Conservation (phyloP, 2,888 invertebrate species). For the Eristalis arbustorum region DNA sequence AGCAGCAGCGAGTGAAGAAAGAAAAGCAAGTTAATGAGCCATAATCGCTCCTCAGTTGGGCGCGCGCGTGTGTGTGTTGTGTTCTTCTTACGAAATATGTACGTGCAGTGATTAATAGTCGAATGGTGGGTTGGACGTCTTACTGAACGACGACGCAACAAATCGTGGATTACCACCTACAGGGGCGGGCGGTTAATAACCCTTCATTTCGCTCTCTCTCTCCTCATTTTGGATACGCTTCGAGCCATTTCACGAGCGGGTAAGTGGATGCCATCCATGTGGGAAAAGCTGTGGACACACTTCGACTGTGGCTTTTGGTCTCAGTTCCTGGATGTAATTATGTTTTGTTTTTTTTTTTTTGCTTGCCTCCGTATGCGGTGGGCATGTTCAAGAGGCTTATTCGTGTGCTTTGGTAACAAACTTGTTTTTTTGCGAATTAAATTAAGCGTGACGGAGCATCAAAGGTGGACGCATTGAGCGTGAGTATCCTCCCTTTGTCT, state of each 20-base stretch:
- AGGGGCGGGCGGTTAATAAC: constrained; percentile 51
- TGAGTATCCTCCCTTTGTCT: background rate
- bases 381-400: constrained; percentile 9
- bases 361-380: background rate
- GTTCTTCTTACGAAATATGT: constrained; percentile 27
- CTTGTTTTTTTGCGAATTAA: constrained; percentile 11
- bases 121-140: constrained; percentile 14
- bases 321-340: constrained; percentile 43
- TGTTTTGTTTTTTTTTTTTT: background rate
- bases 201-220: too few relatives aligned
- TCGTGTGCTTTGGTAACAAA: constrained; percentile 9
- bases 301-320: constrained; percentile 28
- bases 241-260: constrained; percentile 48
- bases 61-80: too few relatives aligned
- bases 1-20: background rate
- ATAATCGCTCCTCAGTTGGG: constrained; percentile 22
- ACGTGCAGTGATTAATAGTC: constrained; percentile 37
- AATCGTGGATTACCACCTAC: constrained; percentile 51
- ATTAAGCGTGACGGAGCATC: constrained; percentile 3
- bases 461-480: constrained; percentile 18
- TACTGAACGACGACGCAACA: constrained; percentile 11
- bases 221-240: constrained; percentile 51
- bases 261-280: constrained; percentile 32
- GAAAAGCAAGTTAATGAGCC: constrained; percentile 7
- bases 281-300: constrained; percentile 6